A percentile compares a stretch with the other conserved stretches of the same genome.
phyloP scores from a whole-genome alignment of 2,113 vertebrate genomes.

The Oenanthe oenanthe region DNA sequence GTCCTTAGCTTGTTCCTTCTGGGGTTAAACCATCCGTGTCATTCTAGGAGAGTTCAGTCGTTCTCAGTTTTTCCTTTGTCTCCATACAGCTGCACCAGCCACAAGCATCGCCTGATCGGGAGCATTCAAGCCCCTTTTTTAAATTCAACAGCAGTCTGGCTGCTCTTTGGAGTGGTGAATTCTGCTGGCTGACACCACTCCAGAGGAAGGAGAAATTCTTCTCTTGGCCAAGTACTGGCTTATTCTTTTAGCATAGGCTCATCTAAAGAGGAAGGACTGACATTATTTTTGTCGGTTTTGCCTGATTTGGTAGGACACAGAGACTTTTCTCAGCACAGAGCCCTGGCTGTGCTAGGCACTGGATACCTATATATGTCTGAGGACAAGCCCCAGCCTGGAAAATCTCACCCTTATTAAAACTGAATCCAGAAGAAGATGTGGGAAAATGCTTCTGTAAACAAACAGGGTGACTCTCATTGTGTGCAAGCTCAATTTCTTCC shows the following conservation, averaged over 20 bases:
- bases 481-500: background rate
- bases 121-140: constrained; percentile 55
- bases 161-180: constrained; percentile 48
- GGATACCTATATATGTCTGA: background rate
- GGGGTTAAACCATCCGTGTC: background rate
- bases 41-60: background rate
- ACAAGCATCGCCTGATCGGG: constrained; percentile 29
- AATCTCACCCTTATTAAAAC: background rate
- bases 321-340: background rate
- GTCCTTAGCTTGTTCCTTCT: background rate
- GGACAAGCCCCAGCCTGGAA: background rate
- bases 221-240: constrained; percentile 2
- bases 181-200: constrained; percentile 62
- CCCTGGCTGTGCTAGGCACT: constrained; percentile 1
- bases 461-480: background rate
- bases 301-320: background rate
- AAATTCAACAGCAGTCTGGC: constrained; percentile 60
- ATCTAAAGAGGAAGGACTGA: background rate
- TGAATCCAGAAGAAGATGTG: background rate
- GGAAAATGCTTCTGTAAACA: background rate
- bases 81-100: constrained; percentile 61
- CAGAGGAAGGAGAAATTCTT: constrained; percentile 57
- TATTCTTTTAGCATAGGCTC: background rate
- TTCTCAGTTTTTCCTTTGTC: constrained; percentile 47
- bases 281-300: background rate